Evolutionary conservation across 2,797 vertebrate species (phyloP), one percentile per base, ranked within the genome.

Genomic region (Anableps anableps): DNA sequence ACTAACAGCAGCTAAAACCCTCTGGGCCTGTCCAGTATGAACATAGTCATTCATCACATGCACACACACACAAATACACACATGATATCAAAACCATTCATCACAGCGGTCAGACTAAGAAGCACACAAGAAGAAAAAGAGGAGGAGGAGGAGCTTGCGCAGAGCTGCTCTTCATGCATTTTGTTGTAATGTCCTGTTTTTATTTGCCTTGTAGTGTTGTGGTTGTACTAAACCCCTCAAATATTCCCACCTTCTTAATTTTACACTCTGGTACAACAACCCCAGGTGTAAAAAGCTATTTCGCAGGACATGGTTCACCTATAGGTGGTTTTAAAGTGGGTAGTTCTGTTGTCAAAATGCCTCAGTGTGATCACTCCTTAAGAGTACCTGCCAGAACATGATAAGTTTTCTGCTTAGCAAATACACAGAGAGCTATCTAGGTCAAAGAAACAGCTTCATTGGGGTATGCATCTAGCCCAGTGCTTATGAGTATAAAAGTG

Each of bases 1-100:
- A 92, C 92, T 92, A 95, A 95, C 92, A 88, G 92, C 90, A 93
- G 91, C 88, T 88, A 92, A 92, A 91, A 80, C 92, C 93, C 92
- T 70, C 77, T 13, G 86, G 94, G 88, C 81, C 88, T 90, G 89
- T 93, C 92, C 90, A 34, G 91, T 81, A 86, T 47, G 79, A 92
- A 93, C 87, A 83, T 83, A 93, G 87, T 60, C 91, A 93, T 93
- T 91, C 85, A 91, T 93, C 91, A 88, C 72, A 73, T 60, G 58
- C 53, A 55, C 84, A 81, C 71, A 74, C 72, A 78, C 77, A 82
- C 85, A 17, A 45, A 38, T 23, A 76, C 9, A 76, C 21, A 7
- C 45, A 82, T 83, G 84, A 91, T 91, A 94, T 93, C 87, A 92
- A 88, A 93, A 86, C 89, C 91, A 94, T 94, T 94, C 86, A 93